phyloP scores from a whole-genome alignment of 2,797 vertebrate genomes.

The Sebastes itinus region DNA sequence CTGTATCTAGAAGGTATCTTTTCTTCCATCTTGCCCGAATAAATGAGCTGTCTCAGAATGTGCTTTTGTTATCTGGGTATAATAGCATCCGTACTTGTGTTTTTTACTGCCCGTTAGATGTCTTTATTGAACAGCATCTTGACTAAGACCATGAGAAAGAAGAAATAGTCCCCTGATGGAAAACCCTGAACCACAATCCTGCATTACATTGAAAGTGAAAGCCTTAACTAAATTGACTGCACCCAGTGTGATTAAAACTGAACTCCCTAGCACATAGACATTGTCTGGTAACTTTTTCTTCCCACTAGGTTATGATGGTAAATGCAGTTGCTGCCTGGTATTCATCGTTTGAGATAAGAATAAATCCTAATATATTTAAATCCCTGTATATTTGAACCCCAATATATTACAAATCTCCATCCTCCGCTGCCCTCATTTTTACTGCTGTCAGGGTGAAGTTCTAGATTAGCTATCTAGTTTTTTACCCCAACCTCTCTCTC shows the following conservation, averaged over 20 bases:
- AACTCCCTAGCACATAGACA: not conserved
- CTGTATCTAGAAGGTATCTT: not conserved
- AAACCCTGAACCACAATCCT: not conserved
- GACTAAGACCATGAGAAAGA: not conserved
- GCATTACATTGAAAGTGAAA: slow-evolving; percentile 18
- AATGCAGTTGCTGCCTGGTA: slow-evolving; percentile 17
- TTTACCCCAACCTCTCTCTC: not conserved
- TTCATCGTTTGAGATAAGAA: slow-evolving; percentile 26
- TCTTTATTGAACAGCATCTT: not conserved
- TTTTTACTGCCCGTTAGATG: not conserved
- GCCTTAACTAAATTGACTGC: not conserved
- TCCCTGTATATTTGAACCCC: slow-evolving; percentile 24
- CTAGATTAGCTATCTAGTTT: slow-evolving; percentile 47
- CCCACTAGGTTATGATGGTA: not conserved
- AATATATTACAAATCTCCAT: slow-evolving; percentile 49
- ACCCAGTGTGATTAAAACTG: not conserved
- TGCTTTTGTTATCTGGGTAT: not conserved
- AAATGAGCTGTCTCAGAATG: not conserved
- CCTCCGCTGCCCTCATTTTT: slow-evolving; percentile 29
- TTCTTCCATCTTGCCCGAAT: not conserved
- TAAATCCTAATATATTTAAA: slow-evolving; percentile 56
- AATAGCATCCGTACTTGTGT: not conserved
- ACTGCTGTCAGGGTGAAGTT: slow-evolving; percentile 39
- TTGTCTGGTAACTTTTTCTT: not conserved
- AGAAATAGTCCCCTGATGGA: not conserved